These are phyloP conservation scores for Eurystomus gularis DNA, from an alignment of 2,113 vertebrate species.

Conservation along the genomic window DNA sequence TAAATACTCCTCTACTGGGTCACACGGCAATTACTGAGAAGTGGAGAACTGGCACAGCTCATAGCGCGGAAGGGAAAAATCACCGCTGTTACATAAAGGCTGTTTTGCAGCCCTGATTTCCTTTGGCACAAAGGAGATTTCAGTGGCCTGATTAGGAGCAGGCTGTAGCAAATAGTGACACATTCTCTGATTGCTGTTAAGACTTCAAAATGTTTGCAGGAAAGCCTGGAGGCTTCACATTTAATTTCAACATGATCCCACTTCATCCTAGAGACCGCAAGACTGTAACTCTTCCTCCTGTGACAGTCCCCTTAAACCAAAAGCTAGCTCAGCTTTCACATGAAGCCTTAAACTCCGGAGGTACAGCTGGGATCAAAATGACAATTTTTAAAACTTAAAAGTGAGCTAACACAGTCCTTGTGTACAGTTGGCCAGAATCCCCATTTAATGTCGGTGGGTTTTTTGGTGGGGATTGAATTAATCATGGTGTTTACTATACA, in stretches of 20 bases:
- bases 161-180: neutral
- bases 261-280: neutral
- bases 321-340: neutral
- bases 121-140: neutral
- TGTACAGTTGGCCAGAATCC: neutral
- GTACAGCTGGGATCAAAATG: neutral
- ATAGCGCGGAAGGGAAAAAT: neutral
- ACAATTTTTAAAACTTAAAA: neutral
- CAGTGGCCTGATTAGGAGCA: conserved; percentile 20
- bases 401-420: neutral
- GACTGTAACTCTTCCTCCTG: neutral
- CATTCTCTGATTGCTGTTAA: neutral
- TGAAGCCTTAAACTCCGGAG: neutral
- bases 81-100: conserved; percentile 12
- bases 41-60: neutral
- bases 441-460: neutral
- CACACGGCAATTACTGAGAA: neutral
- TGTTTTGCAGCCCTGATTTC: conserved; percentile 37
- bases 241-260: neutral
- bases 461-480: neutral
- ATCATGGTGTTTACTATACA: neutral
- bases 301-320: neutral
- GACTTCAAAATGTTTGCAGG: neutral
- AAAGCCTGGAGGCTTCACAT: neutral
- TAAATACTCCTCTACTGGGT: neutral